Evolutionary conservation across 2,797 vertebrate species (phyloP).

Genomic region (Chiroxiphia lanceolata): DNA sequence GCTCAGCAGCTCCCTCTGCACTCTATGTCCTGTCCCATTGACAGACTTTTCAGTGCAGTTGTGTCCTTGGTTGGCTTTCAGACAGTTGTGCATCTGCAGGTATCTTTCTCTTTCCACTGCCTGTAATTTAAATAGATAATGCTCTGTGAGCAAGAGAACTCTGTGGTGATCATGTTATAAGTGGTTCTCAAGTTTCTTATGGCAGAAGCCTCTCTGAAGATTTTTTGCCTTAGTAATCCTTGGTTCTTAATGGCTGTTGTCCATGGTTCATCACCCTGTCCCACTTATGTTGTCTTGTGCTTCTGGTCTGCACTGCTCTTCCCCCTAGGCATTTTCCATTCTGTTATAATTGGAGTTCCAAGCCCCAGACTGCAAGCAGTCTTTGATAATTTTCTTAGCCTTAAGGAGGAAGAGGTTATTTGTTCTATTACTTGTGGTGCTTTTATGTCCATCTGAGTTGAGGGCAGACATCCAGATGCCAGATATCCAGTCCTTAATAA

Average conservation of each 20-base stretch:
- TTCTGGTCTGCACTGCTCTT: background rate
- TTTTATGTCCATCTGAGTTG: background rate
- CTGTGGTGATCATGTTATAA: background rate
- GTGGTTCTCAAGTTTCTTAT: background rate
- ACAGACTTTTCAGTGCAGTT: background rate
- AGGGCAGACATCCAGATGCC: background rate
- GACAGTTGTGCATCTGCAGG: background rate
- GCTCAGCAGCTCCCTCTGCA: background rate
- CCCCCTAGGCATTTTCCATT: background rate
- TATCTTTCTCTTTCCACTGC: background rate
- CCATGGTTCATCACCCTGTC: background rate
- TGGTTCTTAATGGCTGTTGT: background rate
- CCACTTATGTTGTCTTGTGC: background rate
- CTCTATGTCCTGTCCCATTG: background rate
- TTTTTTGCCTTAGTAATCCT: background rate
- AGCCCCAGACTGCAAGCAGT: background rate
- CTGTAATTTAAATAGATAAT: background rate
- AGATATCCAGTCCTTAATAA: background rate
- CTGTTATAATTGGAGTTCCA: background rate
- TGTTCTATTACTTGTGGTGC: background rate
- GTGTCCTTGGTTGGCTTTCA: background rate
- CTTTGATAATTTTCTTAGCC: background rate
- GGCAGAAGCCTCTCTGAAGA: background rate
- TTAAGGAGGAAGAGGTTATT: background rate
- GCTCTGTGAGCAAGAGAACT: background rate